Evolutionary conservation across 2,888 invertebrate genomes (phyloP).

Genomic region (Gerosis bhagava): DNA sequence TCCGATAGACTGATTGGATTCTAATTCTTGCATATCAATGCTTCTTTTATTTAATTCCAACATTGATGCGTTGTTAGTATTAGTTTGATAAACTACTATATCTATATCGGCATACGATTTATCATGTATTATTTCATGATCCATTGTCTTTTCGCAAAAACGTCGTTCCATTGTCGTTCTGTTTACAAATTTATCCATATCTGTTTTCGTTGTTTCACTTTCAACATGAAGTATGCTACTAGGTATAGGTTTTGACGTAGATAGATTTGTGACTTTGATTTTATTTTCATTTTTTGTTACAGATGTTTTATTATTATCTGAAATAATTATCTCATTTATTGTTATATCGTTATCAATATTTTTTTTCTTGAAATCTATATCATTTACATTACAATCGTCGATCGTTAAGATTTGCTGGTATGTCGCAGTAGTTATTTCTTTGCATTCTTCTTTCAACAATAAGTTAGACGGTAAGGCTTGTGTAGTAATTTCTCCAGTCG

Average conservation of each 20-base stretch:
- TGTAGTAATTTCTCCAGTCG: neutral
- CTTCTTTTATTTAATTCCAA: constrained; percentile 11
- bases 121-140: constrained; percentile 17
- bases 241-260: constrained; percentile 28
- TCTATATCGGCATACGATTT: constrained; percentile 28
- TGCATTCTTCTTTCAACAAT: neutral
- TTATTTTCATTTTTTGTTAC: neutral
- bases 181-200: constrained; percentile 18
- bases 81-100: constrained; percentile 42
- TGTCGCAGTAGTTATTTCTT: too few relatives aligned
- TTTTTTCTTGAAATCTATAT: neutral
- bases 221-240: constrained; percentile 25
- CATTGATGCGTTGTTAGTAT: constrained; percentile 26
- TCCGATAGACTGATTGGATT: constrained; percentile 6
- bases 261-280: constrained; percentile 11
- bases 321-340: too few relatives aligned
- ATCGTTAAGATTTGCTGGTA: constrained; percentile 38
- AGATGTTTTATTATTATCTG: neutral
- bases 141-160: constrained; percentile 14
- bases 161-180: too few relatives aligned
- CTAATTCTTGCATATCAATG: constrained; percentile 5
- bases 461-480: constrained; percentile 1
- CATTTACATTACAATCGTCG: constrained; percentile 2
- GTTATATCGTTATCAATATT: neutral
- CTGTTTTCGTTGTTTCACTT: constrained; percentile 23